Evolutionary conservation across 2,888 invertebrate genomes (phyloP).

Genomic region (Dendrolimus pini): DNA sequence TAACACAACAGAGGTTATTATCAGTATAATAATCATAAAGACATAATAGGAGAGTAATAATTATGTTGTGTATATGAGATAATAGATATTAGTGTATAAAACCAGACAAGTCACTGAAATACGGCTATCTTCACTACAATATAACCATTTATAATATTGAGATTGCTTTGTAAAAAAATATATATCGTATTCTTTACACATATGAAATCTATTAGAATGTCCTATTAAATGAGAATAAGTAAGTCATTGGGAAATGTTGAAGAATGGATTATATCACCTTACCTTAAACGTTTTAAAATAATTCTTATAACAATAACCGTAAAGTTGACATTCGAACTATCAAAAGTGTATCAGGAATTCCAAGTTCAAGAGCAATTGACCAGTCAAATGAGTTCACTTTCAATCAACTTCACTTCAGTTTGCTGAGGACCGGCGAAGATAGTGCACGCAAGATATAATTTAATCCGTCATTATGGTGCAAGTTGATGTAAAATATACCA

Average conservation of each 20-base stretch:
- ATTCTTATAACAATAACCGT: no score
- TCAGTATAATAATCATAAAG: no score
- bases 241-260: neutral
- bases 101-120: neutral
- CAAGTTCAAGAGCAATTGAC: slow-evolving; percentile 10
- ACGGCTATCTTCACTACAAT: neutral
- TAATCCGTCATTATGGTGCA: slow-evolving; percentile 53
- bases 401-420: slow-evolving; percentile 17
- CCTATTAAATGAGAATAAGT: no score
- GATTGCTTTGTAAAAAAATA: no score
- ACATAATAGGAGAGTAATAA: no score
- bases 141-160: no score
- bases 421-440: slow-evolving; percentile 18
- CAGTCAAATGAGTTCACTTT: neutral
- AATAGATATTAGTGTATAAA: no score
- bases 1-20: no score
- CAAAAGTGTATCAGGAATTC: neutral
- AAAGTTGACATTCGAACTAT: no score
- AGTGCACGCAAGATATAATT: slow-evolving; percentile 9
- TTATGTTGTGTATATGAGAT: no score
- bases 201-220: no score
- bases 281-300: neutral
- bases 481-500: slow-evolving; percentile 70
- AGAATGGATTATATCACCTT: neutral
- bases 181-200: no score